Evolutionary conservation across 2,888 invertebrate species (phyloP), one percentile per base, ranked within the genome.

Genomic region (Clivina fossor): DNA sequence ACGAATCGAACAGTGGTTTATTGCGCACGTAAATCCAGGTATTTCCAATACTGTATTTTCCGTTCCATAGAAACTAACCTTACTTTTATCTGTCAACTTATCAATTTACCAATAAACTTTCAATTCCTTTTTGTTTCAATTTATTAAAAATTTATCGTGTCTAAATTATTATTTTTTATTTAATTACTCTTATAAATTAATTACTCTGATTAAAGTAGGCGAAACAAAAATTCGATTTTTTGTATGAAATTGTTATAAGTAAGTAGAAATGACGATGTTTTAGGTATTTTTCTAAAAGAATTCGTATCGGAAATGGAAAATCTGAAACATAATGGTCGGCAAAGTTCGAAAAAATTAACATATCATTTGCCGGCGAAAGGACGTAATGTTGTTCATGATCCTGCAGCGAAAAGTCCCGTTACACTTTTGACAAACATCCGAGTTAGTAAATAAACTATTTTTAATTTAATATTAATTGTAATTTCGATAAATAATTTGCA

Each of bases 1-100:
- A 11, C 75, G 80, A 44, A 74, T 83, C 16, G 68, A 74, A 35
- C 76, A 80, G 22, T 85, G 84, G 84, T 72, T 79, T 1, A 69
- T 74, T 15, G 70, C 76, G 0, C 81, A 82, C 60, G 68, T 80
- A 0, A 68, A 64, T 33, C 28, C 63, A 38, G 65, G 68, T 68
- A 57, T 46, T 47, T 47, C 28, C n/a, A 26, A 24, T 11, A 22
- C 46, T 32, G 13, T 35, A 40, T 24, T 24, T 24, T 24, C 26
- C 26, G 26, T 24, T 7, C 4, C 5, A 24, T 24, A 7, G n/a
- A n/a, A 5, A n/a, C 8, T 40, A 40, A 40, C 40, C 40, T 18
- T n/a, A 40, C 40, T 40, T 41, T 41, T 20, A 11, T 13, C n/a
- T 22, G 22, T 41, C 41, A 40, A 18, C 19, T 32, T 32, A 4